These are phyloP conservation scores for Drosophila barbarae DNA, from an alignment of 2,888 invertebrate genomes.

Conservation along the genomic window DNA sequence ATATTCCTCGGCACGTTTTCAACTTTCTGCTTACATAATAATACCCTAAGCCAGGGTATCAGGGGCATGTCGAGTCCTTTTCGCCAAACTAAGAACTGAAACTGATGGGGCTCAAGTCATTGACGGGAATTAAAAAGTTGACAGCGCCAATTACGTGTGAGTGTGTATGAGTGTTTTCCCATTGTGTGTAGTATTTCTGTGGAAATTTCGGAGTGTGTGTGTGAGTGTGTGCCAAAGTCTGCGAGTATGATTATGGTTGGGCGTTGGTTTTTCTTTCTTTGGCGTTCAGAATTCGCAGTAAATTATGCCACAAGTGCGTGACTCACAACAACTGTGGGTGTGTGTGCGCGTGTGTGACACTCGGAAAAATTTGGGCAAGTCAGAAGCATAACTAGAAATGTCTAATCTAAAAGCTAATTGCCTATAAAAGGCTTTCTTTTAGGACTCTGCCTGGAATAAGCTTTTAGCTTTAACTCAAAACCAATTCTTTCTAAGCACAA, in stretches of 20 bases:
- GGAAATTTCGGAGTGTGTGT: slow-evolving; percentile 8
- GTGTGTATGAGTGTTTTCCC: not conserved
- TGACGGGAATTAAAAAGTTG: slow-evolving; percentile 71
- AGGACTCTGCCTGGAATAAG: too few relatives aligned
- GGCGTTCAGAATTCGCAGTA: slow-evolving; percentile 56
- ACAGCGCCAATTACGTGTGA: slow-evolving; percentile 48
- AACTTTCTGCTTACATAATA: not conserved
- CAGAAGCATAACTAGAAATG: not conserved
- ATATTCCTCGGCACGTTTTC: not conserved
- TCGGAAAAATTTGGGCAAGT: not conserved
- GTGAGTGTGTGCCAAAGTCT: not conserved
- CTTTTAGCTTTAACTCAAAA: not conserved
- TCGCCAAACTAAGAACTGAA: slow-evolving; percentile 14
- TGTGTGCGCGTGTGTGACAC: slow-evolving; percentile 14
- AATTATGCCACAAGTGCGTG: slow-evolving; percentile 73
- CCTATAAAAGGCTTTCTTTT: too few relatives aligned
- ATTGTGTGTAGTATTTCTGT: slow-evolving; percentile 7
- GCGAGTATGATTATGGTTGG: slow-evolving; percentile 14
- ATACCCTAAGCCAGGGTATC: slow-evolving; percentile 21
- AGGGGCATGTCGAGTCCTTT: slow-evolving; percentile 16
- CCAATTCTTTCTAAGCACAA: not conserved
- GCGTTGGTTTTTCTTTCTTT: slow-evolving; percentile 42
- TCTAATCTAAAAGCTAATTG: too few relatives aligned
- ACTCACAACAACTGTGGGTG: slow-evolving; percentile 36
- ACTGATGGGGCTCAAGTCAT: slow-evolving; percentile 63